Base-by-base conservation (phyloP, 2,113 vertebrate species). In the Cebus imitator region DNA sequence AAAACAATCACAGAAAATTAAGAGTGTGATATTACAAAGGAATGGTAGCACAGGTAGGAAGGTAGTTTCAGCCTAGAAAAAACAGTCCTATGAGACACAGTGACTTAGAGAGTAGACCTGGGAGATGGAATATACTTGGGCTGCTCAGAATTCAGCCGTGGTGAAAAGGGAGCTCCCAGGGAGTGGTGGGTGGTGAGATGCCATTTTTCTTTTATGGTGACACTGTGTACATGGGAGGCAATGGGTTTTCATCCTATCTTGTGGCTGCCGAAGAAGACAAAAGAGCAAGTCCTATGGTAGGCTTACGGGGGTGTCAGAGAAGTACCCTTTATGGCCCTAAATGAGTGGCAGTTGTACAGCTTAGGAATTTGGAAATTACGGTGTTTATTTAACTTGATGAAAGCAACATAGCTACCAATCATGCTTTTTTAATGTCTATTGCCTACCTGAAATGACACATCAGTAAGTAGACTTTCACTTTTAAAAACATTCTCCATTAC, bases 271-370 rank as follows among this genome's bases (percentile, higher is more conserved):
- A 50, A 64, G 81, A 50, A 76, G 25, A 89, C 35, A 78, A 17
- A 37, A 6, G 48, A 37, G 48, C 58, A 43, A 21, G 45, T 81
- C n/a, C 1, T 40, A 27, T 11, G 23, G 43, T 43, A 23, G 5
- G 10, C 48, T 5, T 11, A 17, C 5, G 30, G 0, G 5, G 43
- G 4, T 37, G 8, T 66, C 37, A 81, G 52, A 50, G 55, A 37
- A 37, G 43, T 9, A 30, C 30, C 30, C 0, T 30, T 12, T 37
- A 48, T 5, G 27, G 13, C 0, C 6, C 20, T 23, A 27, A 37
- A 32, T 14, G 6, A 0, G 18, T 40, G 4, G 14, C 13, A 84
- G 25, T 37, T 79, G 79, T 10, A 52, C 32, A 79, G 2, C 1
- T 43, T 70, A 84, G 55, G 23, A 18, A 66, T 37, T 8, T 35